A percentile compares a stretch with the other conserved stretches of the same genome.
Conservation (phyloP, 1,140 invertebrate genomes). For the Drosophila murphyi region DNA sequence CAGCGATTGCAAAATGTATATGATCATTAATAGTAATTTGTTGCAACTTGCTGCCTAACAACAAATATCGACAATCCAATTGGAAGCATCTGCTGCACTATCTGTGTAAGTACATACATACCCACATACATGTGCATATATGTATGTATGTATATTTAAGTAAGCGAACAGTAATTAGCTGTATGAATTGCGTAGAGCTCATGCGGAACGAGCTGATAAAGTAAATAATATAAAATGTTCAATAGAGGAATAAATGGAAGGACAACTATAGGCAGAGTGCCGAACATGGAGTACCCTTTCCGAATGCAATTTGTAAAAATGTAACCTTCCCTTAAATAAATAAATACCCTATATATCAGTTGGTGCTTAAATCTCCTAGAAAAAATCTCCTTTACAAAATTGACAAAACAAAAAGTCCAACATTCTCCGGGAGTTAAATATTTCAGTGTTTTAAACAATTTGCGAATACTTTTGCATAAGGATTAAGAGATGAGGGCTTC, state of each 20-base stretch:
- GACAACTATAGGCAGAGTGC: too few species aligned
- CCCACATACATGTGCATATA: neutral
- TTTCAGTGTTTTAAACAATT: too few species aligned
- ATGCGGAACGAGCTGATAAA: conserved; percentile 28
- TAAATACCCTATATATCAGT: too few species aligned
- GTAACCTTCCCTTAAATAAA: too few species aligned
- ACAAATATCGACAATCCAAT: conserved; percentile 31
- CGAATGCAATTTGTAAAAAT: too few species aligned
- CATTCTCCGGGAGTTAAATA: too few species aligned
- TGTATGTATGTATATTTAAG: conserved; percentile 27
- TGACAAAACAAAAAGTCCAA: too few species aligned
- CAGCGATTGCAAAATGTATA: conserved; percentile 22
- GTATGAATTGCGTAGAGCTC: conserved; percentile 14
- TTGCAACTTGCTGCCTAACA: conserved; percentile 59
- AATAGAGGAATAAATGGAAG: neutral
- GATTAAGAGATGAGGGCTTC: too few species aligned
- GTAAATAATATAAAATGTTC: neutral
- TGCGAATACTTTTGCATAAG: too few species aligned
- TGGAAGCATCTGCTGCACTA: conserved; percentile 4
- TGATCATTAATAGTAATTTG: conserved; percentile 47
- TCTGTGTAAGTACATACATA: neutral
- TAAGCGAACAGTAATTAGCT: conserved; percentile 48
- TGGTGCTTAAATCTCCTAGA: too few species aligned
- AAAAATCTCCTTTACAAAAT: too few species aligned
- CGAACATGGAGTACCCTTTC: conserved; percentile 5